These are phyloP conservation scores for Mythimna loreyi DNA, from an alignment of 2,888 invertebrate genomes.

Conservation along the genomic window DNA sequence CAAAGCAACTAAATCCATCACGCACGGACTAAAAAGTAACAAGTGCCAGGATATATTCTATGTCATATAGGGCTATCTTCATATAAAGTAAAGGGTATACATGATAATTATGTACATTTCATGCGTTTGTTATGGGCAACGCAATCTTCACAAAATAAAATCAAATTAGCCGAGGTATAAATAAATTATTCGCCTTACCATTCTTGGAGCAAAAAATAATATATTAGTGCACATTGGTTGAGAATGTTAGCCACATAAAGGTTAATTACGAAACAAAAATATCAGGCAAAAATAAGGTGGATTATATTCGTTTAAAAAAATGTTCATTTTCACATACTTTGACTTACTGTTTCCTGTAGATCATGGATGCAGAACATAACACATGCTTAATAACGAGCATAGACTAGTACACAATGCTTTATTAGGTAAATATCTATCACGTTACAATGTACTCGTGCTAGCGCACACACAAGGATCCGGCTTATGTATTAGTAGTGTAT, in stretches of 20 bases:
- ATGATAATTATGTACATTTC: constrained; percentile 56
- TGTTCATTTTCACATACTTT: constrained; percentile 86
- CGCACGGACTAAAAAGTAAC: constrained; percentile 46
- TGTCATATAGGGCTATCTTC: constrained; percentile 48
- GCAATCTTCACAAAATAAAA: constrained; percentile 67
- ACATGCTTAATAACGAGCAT: constrained; percentile 89
- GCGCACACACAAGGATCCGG: constrained; percentile 85
- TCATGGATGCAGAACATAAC: constrained; percentile 90
- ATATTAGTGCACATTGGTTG: constrained; percentile 80
- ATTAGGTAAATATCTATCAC: constrained; percentile 67
- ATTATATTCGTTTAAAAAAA: constrained; percentile 73
- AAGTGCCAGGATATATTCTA: constrained; percentile 67
- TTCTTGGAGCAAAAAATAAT: constrained; percentile 75
- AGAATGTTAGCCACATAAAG: constrained; percentile 88
- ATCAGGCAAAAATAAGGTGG: constrained; percentile 82
- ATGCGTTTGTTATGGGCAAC: constrained; percentile 70
- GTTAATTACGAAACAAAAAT: constrained; percentile 82
- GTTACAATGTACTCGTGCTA: constrained; percentile 69
- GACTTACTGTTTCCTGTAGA: constrained; percentile 95
- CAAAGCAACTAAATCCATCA: constrained; percentile 51
- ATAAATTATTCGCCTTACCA: constrained; percentile 70
- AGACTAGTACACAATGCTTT: constrained; percentile 80
- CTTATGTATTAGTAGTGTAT: constrained; percentile 60
- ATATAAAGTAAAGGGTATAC: constrained; percentile 38
- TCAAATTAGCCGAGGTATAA: constrained; percentile 65